Evolutionary conservation across 2,888 invertebrate genomes (phyloP).

Genomic region (Caenorhabditis macrosperma): DNA sequence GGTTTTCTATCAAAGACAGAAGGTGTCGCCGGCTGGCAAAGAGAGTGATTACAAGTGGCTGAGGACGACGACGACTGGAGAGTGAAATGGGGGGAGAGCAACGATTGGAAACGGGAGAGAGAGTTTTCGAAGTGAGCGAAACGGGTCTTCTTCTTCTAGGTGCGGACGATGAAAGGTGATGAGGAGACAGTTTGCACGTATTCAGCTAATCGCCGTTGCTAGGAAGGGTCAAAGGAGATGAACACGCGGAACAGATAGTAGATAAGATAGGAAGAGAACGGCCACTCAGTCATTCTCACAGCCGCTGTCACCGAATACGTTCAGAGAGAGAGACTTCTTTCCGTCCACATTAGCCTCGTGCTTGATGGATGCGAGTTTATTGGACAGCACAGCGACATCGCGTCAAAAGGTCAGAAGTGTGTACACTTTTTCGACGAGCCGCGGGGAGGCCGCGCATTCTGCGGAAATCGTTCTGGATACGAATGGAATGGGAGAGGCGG

Average conservation of each 20-base stretch:
- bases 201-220: neutral
- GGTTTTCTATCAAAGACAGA: constrained; percentile 55
- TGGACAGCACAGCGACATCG: constrained; percentile 34
- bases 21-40: constrained; percentile 28
- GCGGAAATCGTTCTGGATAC: constrained; percentile 44
- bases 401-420: constrained; percentile 45
- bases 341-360: constrained; percentile 21
- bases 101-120: neutral
- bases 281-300: neutral
- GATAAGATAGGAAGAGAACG: neutral
- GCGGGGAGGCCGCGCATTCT: neutral
- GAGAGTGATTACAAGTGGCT: constrained; percentile 19
- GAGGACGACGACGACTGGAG: constrained; percentile 22
- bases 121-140: neutral
- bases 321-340: neutral
- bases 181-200: neutral
- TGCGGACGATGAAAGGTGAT: neutral
- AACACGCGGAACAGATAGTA: neutral
- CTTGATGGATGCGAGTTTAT: constrained; percentile 55
- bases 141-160: too few relatives aligned
- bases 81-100: too few relatives aligned
- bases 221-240: neutral
- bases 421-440: constrained; percentile 29
- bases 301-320: neutral
- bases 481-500: constrained; percentile 1